Conservation (phyloP, 2,113 vertebrate species). For the Casuarius casuarius region DNA sequence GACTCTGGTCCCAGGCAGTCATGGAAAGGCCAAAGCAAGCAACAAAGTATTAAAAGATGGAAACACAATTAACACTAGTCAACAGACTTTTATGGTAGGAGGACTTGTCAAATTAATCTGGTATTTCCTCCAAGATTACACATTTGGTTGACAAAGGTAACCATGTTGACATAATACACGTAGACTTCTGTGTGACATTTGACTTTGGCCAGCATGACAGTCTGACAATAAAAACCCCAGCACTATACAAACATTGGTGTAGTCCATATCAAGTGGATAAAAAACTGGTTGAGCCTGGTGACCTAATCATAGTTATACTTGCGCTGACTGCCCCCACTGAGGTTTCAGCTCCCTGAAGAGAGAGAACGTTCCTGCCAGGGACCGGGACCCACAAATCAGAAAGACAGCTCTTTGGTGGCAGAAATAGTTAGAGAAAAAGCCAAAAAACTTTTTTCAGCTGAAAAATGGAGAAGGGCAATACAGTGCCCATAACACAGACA, state of each 20-base stretch:
- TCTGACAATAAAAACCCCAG: background rate
- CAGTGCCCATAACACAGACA: background rate
- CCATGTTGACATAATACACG: background rate
- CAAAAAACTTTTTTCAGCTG: background rate
- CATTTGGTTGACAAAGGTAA: slow-evolving; percentile 51
- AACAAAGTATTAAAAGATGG: background rate
- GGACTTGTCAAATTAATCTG: slow-evolving; percentile 32
- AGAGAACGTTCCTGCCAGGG: fast-evolving
- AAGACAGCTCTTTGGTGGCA: background rate
- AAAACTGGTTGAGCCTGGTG: background rate
- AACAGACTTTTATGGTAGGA: background rate
- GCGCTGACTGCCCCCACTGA: fast-evolving
- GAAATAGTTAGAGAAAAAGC: background rate
- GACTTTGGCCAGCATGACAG: background rate
- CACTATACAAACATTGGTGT: background rate
- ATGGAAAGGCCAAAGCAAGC: background rate
- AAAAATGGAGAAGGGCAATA: background rate
- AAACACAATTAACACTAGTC: background rate
- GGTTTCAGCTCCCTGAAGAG: background rate
- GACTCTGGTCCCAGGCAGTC: background rate
- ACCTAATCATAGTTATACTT: background rate
- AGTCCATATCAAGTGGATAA: background rate
- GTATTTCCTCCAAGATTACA: background rate
- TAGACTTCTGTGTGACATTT: background rate
- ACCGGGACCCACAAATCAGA: background rate